Percentiles rank a stretch among this genome's conserved stretches.
phyloP scores from a whole-genome alignment of 2,888 invertebrate species.

The Lamellibrachia columna region DNA sequence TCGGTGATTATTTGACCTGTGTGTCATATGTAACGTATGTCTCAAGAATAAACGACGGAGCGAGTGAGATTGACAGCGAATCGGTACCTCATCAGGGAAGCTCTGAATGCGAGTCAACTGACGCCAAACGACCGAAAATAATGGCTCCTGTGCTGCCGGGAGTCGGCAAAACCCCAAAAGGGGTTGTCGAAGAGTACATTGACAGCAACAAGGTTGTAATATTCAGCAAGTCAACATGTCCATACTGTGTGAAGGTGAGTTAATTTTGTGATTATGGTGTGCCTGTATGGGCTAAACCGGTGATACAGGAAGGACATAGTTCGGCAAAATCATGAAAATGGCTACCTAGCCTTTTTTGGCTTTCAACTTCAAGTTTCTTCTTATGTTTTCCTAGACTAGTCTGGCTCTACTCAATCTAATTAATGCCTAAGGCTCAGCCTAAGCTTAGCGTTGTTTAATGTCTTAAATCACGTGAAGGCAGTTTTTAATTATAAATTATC shows the following conservation, averaged over 20 bases:
- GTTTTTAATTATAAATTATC: too few species aligned
- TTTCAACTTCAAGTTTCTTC: too few species aligned
- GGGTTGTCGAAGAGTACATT: conserved; percentile 57
- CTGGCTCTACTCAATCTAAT: too few species aligned
- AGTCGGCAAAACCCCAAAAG: conserved; percentile 44
- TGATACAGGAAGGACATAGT: background rate
- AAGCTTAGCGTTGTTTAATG: too few species aligned
- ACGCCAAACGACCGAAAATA: background rate
- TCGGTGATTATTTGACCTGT: background rate
- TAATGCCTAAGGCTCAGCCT: too few species aligned
- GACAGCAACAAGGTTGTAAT: conserved; percentile 66
- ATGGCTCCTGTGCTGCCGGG: conserved; percentile 51
- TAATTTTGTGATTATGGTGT: background rate
- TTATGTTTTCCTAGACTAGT: too few species aligned
- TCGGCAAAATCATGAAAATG: background rate
- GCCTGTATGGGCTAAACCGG: background rate
- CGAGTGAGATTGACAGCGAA: background rate
- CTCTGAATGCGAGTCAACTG: background rate
- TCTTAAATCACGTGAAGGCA: too few species aligned
- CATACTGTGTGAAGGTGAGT: conserved; percentile 68
- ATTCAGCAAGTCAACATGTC: conserved; percentile 69
- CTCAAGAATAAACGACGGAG: background rate
- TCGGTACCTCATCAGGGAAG: background rate
- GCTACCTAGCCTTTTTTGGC: too few species aligned
- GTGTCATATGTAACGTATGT: background rate